Percentiles rank a stretch among this genome's conserved stretches.
phyloP scores from a whole-genome alignment of 2,888 invertebrate genomes.

The Catocala sponsa region DNA sequence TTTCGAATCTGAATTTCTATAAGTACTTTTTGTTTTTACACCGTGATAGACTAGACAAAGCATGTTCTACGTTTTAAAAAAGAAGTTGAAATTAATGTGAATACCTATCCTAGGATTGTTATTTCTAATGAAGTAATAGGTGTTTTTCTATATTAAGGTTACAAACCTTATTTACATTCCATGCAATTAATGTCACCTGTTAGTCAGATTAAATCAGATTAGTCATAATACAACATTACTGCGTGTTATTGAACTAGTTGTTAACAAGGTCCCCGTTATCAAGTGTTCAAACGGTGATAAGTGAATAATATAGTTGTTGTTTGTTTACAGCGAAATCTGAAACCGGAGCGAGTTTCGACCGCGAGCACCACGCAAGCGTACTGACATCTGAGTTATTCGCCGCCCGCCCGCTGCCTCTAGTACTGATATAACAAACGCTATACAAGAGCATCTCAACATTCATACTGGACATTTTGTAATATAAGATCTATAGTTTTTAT shows the following conservation, averaged over 20 bases:
- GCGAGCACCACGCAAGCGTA: constrained; percentile 85
- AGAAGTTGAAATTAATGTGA: too few species aligned
- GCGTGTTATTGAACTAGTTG: not conserved
- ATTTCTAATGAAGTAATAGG: too few species aligned
- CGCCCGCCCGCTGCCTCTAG: constrained; percentile 79
- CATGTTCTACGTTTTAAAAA: too few species aligned
- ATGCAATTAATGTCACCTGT: not conserved
- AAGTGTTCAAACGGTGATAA: not conserved
- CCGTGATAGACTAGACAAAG: too few species aligned
- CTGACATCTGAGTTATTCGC: constrained; percentile 76
- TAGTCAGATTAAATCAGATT: not conserved
- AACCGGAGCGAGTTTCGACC: constrained; percentile 78
- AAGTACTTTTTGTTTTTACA: too few species aligned
- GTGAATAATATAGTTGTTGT: constrained; percentile 16
- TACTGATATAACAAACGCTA: constrained; percentile 53
- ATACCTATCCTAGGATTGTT: too few species aligned
- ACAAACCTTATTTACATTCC: not conserved
- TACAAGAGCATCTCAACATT: constrained; percentile 53
- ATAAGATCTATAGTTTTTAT: constrained; percentile 65
- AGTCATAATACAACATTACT: not conserved
- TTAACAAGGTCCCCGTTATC: constrained; percentile 2
- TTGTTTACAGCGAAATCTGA: constrained; percentile 77
- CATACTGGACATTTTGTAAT: constrained; percentile 59
- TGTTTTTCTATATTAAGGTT: not conserved
- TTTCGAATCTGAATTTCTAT: too few species aligned